These are phyloP conservation scores for Parnassius mnemosyne DNA, from an alignment of 2,888 invertebrate species.

Conservation along the genomic window DNA sequence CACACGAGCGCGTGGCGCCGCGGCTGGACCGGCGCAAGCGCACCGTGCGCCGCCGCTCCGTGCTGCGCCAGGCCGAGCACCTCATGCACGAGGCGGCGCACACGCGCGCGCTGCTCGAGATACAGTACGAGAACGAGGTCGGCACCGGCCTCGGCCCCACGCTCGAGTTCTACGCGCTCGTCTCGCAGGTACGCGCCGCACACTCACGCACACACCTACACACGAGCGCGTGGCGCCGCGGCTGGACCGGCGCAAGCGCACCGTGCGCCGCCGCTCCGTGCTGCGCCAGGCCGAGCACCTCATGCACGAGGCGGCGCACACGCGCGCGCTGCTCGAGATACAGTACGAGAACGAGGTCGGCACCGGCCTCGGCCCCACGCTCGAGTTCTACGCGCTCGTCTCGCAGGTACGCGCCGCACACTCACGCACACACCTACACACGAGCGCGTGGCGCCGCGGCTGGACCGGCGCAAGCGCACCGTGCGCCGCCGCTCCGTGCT, in stretches of 20 bases:
- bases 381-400: slow-evolving; percentile 99
- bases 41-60: slow-evolving; percentile 93
- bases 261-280: slow-evolving; percentile 93
- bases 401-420: slow-evolving; percentile 72
- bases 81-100: slow-evolving; percentile 96
- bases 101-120: slow-evolving; percentile 93
- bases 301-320: slow-evolving; percentile 95
- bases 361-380: slow-evolving; percentile 98
- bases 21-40: slow-evolving; percentile 95
- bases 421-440: slow-evolving; percentile 50
- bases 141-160: slow-evolving; percentile 99
- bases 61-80: slow-evolving; percentile 96
- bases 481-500: slow-evolving; percentile 94
- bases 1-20: slow-evolving; percentile 96
- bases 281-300: slow-evolving; percentile 97
- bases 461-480: slow-evolving; percentile 95
- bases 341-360: slow-evolving; percentile 91
- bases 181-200: slow-evolving; percentile 80
- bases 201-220: no score
- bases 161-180: slow-evolving; percentile 98
- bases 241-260: slow-evolving; percentile 94
- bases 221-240: slow-evolving; percentile 96
- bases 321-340: slow-evolving; percentile 92
- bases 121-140: slow-evolving; percentile 88
- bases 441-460: slow-evolving; percentile 95